Evolutionary conservation across 2,113 vertebrate genomes (phyloP), one percentile per base, ranked within the genome.

Genomic region (Myrmophylax atrothorax): DNA sequence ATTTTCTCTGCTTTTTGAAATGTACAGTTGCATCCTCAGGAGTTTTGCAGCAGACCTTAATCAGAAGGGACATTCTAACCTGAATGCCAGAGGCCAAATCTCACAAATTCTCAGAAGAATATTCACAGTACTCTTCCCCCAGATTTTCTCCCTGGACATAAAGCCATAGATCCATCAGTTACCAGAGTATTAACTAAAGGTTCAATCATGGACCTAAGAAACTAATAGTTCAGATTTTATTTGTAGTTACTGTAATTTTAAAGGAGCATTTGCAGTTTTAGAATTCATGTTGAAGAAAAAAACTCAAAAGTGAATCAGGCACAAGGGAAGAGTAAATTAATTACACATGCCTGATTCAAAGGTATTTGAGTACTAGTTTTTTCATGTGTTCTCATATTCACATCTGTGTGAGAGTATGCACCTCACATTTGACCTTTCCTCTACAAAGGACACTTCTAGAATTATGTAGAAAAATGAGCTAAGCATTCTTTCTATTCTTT

Each of bases 1-100:
- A 25, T 52, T 89, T 80, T 56, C 49, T 89, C 40, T 91, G n/a
- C 19, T 87, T 95, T 94, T 94, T 91, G 33, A 93, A 94, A 96
- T 56, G 77, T 95, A 49, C 38, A 31, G 46, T 74, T 66, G 78
- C 40, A 63, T 94, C 74, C 46, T 89, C 89, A 58, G 74, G 75
- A 95, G 78, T 40, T 75, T 90, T 83, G 10, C 46, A 93, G 42
- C 16, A 76, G 58, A 93, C n/a, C 0, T 0, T 85, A 95, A 96
- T 92, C 59, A 69, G 78, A 94, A 88, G 38, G 68, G 85, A 94
- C 90, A 88, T 79, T 87, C 37, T 53, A 90, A 85, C 88, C 79
- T 73, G 66, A 93, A 74, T 44, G 85, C 85, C 63, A 94, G 82
- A 92, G 85, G 90, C 55, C 0, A 95, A 95, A 92, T 3, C 23